Base-by-base conservation (phyloP, 2,888 invertebrate genomes). In the Argyra leucocephala region DNA sequence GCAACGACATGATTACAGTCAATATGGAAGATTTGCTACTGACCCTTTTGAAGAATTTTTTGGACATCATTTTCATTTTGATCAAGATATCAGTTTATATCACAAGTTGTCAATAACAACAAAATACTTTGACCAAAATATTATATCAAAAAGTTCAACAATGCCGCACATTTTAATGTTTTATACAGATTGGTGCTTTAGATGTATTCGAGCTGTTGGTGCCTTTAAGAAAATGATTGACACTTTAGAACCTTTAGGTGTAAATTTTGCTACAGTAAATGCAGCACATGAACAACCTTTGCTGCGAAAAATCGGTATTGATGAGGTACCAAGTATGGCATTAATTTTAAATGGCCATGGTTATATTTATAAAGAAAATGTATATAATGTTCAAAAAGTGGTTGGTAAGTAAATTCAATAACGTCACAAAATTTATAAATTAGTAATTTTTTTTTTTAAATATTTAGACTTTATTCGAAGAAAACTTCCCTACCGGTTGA, bases 111-210 rank as follows among this genome's bases (percentile, higher is more conserved):
- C 91, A 63, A 88, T 94, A 67, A 93, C 90, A 64, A 85, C 90
- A 68, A 88, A 90, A 88, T 92, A 92, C 70, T 96, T 90, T 78
- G 93, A 95, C 75, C 92, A 91, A 75, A 87, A 87, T 67, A 84
- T 96, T 70, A 78, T 94, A 64, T 92, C 93, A 68, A 92, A 91
- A 76, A 95, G 93, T 75, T 82, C 84, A 66, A 86, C 85, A 69
- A 88, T 88, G 48, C 94, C 96, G 12, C 89, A 93, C 67, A 81
- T 97, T 66, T 84, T 97, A 63, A 86, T 96, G 71, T 93, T 94
- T 78, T 97, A 95, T 80, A 90, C 92, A 9, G 96, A 96, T 78
- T 95, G 93, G 90, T 97, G 96, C 76, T 92, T 94, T 78, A 87
- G 91, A 63, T 97, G 96, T 77, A 86, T 93, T 69, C 89, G 88